Evolutionary conservation across 2,113 vertebrate genomes (phyloP), one percentile per base, ranked within the genome.

Genomic region (Pteruthius melanotis): DNA sequence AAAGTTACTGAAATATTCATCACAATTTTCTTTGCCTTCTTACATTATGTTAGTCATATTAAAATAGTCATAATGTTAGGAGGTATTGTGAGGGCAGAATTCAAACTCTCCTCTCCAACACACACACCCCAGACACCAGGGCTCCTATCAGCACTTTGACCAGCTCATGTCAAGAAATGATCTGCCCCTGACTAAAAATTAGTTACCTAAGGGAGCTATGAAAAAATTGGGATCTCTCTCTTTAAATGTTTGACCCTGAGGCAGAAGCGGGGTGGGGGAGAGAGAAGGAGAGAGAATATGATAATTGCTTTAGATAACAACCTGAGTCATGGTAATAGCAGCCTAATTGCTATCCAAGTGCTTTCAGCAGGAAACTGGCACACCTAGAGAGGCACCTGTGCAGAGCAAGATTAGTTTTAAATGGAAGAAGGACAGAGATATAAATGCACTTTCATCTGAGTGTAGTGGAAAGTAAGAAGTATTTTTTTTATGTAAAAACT

Each of bases 261-360:
- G 76, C 35, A 74, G 47, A 66, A 77, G n/a, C 12, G 35, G 39
- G 37, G 15, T 57, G 57, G 20, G n/a, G 27, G n/a, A 66, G 61
- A 61, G 31, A 78, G 56, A 44, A 64, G 45, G 44, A 78, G 49
- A 53, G 49, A 84, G 47, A 75, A 63, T 53, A 77, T 8, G 33
- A 60, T 93, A 94, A 96, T 95, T 31, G 0, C 72, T 90, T 92
- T 96, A 94, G 88, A 47, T 94, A 95, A 95, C 47, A 80, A 65
- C 75, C 84, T 95, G 91, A 95, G 50, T 95, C 87, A 88, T 8
- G 35, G n/a, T 83, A 87, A 77, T 83, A 93, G 56, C 50, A 96
- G 88, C 72, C 64, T 90, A 92, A 88, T 90, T 93, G 68, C 79
- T 47, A 66, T 30, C 63, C 50, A 54, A 88, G 71, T 50, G 68